Percentiles rank a stretch among this genome's conserved stretches.
Evolutionary conservation across 2,113 vertebrate species (phyloP).

Genomic region (Colossoma macropomum): DNA sequence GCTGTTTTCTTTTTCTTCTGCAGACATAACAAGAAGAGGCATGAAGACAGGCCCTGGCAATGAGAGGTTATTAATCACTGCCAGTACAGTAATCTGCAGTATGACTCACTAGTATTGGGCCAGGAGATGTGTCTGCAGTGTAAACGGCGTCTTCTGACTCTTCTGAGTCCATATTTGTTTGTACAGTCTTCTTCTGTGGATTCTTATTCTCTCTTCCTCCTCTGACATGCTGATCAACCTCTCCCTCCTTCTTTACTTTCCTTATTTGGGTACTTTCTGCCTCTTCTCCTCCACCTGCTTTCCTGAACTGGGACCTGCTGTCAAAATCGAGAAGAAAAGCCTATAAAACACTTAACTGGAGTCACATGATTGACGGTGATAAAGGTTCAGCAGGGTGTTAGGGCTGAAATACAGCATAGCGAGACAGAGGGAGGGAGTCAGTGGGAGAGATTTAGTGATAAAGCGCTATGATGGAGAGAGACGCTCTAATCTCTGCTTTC

Average conservation of each 20-base stretch:
- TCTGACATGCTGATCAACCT: background rate
- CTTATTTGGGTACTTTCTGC: conserved; percentile 6
- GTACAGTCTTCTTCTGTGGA: background rate
- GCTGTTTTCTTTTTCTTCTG: conserved; percentile 45
- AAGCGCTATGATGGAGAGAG: conserved; percentile 32
- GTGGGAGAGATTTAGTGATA: conserved; percentile 41
- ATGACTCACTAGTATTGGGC: conserved; percentile 36
- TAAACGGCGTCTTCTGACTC: conserved; percentile 27
- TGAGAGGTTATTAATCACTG: background rate
- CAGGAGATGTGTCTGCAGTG: background rate
- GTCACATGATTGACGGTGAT: conserved; percentile 8
- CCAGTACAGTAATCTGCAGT: background rate
- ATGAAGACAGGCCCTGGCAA: background rate
- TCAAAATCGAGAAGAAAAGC: conserved; percentile 18
- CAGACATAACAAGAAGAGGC: background rate
- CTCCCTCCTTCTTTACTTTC: conserved; percentile 34
- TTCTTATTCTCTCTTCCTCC: background rate
- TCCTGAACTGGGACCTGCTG: conserved; percentile 33
- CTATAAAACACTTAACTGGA: conserved; percentile 7
- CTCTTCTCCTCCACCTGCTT: conserved; percentile 8
- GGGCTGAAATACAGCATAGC: conserved; percentile 6
- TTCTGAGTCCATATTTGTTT: conserved; percentile 22
- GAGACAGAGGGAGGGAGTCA: background rate
- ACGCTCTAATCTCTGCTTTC: conserved; percentile 35
- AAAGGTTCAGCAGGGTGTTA: background rate